phyloP scores from a whole-genome alignment of 1,140 invertebrate species.

The Neelides sp. region DNA sequence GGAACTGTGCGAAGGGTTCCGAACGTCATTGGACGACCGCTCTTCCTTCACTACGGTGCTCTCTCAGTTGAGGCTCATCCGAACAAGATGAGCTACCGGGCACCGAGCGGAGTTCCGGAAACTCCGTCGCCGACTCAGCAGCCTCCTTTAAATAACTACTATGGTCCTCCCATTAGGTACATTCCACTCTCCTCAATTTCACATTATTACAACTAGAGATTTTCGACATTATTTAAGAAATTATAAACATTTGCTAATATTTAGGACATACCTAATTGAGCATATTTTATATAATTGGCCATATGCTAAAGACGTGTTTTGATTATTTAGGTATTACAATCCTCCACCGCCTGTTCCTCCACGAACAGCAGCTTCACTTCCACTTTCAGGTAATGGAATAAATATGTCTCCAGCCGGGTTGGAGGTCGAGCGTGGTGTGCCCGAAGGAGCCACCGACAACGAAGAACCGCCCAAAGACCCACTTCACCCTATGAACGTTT shows the following conservation, averaged over 20 bases:
- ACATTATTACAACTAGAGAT: too few species aligned
- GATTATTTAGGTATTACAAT: conserved; percentile 30
- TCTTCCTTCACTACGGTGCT: conserved; percentile 30
- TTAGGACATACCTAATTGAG: too few species aligned
- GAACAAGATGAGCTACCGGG: conserved; percentile 27
- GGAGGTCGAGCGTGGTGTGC: conserved; percentile 17
- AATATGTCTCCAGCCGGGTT: conserved; percentile 3
- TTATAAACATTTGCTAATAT: too few species aligned
- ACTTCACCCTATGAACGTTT: conserved; percentile 30
- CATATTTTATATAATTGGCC: too few species aligned
- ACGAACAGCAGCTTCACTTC: conserved; percentile 6
- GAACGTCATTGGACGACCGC: conserved; percentile 28
- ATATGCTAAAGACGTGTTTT: too few species aligned
- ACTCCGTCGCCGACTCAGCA: conserved; percentile 29
- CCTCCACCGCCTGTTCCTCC: conserved; percentile 28
- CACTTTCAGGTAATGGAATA: conserved; percentile 7
- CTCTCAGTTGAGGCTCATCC: conserved; percentile 31
- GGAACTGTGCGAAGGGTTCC: conserved; percentile 29
- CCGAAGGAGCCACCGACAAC: conserved; percentile 29
- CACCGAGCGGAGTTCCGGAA: conserved; percentile 22
- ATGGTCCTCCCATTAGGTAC: conserved; percentile 30
- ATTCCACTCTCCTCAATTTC: too few species aligned
- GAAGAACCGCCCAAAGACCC: conserved; percentile 25
- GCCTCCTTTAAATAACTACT: conserved; percentile 18
- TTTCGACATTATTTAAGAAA: too few species aligned